Base-by-base conservation (phyloP, 2,113 vertebrate species). In the Bambusicola thoracicus region DNA sequence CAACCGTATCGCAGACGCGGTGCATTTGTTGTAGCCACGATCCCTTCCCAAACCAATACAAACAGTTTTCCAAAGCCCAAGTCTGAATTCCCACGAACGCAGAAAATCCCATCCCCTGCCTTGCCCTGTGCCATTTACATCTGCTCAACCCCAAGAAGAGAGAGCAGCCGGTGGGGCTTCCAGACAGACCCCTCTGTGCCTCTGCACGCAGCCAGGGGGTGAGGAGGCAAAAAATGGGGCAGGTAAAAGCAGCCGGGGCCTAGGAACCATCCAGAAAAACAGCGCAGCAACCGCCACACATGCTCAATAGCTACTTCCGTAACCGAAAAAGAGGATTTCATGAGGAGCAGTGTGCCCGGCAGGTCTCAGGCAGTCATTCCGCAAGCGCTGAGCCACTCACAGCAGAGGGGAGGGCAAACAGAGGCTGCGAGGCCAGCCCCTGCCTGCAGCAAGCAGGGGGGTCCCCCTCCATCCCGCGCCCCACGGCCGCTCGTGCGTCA, bases 221-320 rank as follows among this genome's bases (percentile, higher is more conserved):
- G 0, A 15, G 3, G 15, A 30, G 49, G 19, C 9, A 11, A 17
- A 7, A 53, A 56, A 40, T 1, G 4, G 29, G 65, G 66, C 58
- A 83, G 67, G 68, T 30, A 43, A 14, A 69, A 85, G 81, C 75
- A 46, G 68, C 56, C 38, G 59, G 69, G 72, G 46, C 85, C 79
- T 49, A 79, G 83, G 92, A 96, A 96, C 36, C 67, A 79, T 93
- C 90, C 79, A 96, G 95, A 96, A 92, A 66, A 56, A 62, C 82
- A 65, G 53, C 10, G 69, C 66, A 62, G 62, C 2, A 14, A 24
- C 21, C 10, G 3, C 6, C 86, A 86, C 34, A 92, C 96, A 96
- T 96, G 96, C 95, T 96, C 96, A 93, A n/a, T 92, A 38, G 34
- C 4, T 13, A 18, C 86, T 96, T 96, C 96, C 89, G 95, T 73